phyloP scores from a whole-genome alignment of 2,888 invertebrate species.

The Syritta pipiens region DNA sequence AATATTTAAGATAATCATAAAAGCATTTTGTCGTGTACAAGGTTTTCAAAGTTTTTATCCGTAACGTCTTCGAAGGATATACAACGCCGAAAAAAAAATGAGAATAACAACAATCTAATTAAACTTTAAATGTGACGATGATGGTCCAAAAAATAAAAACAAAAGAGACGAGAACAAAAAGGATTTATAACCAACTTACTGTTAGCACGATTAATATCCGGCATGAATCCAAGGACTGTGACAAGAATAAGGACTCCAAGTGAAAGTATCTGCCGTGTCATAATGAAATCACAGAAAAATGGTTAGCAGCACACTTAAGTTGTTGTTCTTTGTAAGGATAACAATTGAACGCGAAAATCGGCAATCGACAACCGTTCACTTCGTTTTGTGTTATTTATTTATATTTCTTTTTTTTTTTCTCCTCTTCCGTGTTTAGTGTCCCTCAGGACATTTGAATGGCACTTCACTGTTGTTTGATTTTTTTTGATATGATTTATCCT shows the following conservation, averaged over 20 bases:
- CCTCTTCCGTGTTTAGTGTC: background rate
- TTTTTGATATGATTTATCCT: slow-evolving; percentile 35
- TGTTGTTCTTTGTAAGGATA: too few relatives aligned
- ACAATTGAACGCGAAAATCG: slow-evolving; percentile 14
- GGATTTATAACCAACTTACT: slow-evolving; percentile 47
- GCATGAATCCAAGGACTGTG: slow-evolving; percentile 55
- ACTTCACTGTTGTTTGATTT: slow-evolving; percentile 21
- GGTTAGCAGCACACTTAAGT: slow-evolving; percentile 4
- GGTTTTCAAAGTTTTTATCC: slow-evolving; percentile 26
- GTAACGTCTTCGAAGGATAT: background rate
- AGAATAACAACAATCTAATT: slow-evolving; percentile 6
- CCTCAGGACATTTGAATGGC: slow-evolving; percentile 33
- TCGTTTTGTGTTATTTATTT: slow-evolving; percentile 38
- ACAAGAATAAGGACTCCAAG: slow-evolving; percentile 37
- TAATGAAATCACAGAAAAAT: slow-evolving; percentile 32
- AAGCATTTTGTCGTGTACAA: slow-evolving; percentile 42
- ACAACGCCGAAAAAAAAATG: background rate
- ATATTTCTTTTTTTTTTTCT: background rate
- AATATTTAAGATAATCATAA: slow-evolving; percentile 58
- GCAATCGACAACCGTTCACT: slow-evolving; percentile 46
- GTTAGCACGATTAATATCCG: slow-evolving; percentile 53
- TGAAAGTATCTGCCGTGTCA: slow-evolving; percentile 44
- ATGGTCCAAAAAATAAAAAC: slow-evolving; percentile 12
- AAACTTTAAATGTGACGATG: slow-evolving; percentile 15
- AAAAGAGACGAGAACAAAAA: background rate